A percentile compares a stretch with the other conserved stretches of the same genome.
phyloP scores from a whole-genome alignment of 2,797 vertebrate genomes.

The Capromys pilorides region DNA sequence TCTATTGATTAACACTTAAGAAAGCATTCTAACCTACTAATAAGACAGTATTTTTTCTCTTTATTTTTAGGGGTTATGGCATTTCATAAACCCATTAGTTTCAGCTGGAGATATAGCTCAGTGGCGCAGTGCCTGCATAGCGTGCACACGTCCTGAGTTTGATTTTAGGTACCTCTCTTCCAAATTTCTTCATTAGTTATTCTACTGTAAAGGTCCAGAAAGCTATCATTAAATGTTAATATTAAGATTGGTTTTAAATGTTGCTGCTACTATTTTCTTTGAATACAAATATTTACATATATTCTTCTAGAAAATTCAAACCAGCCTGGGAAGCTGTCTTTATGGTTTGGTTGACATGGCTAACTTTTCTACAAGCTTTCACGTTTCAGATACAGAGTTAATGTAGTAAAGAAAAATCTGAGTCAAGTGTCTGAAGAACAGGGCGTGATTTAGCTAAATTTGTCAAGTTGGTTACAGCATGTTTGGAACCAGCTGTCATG shows the following conservation, averaged over 20 bases:
- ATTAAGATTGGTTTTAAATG: slow-evolving; percentile 67
- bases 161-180: no score
- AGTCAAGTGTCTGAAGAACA: slow-evolving; percentile 69
- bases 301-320: slow-evolving; percentile 42
- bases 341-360: neutral
- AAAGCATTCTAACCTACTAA: neutral
- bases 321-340: slow-evolving; percentile 28
- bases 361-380: neutral
- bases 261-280: slow-evolving; percentile 75
- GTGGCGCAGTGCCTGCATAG: no score
- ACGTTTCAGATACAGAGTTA: slow-evolving; percentile 15
- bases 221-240: slow-evolving; percentile 76
- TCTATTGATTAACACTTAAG: slow-evolving; percentile 36
- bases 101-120: neutral
- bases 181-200: slow-evolving; percentile 51
- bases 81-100: slow-evolving; percentile 70
- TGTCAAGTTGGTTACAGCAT: slow-evolving; percentile 57
- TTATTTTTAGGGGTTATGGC: neutral
- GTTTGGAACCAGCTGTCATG: slow-evolving; percentile 72
- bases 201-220: slow-evolving; percentile 66
- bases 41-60: neutral
- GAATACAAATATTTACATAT: slow-evolving; percentile 73
- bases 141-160: no score
- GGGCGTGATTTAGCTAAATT: slow-evolving; percentile 71
- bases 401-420: slow-evolving; percentile 67